Evolutionary conservation across 2,113 vertebrate species (phyloP), one percentile per base, ranked within the genome.

Genomic region (Hydropotes inermis): DNA sequence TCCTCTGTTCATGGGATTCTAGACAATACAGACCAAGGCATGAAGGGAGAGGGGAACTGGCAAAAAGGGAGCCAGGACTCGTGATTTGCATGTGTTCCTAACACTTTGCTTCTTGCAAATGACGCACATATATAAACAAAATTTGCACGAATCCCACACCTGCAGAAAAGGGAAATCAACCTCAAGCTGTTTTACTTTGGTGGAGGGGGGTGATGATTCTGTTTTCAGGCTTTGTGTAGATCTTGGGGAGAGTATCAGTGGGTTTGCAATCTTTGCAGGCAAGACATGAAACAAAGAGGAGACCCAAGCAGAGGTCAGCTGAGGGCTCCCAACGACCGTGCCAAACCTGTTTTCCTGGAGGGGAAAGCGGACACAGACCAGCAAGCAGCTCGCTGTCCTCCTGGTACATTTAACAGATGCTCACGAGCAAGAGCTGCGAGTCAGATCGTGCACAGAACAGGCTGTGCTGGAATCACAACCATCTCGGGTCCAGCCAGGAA

Each of bases 91-190:
- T 33, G 57, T 67, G 52, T 57, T 94, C 89, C 81, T 76, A n/a
- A 74, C 57, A 85, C n/a, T 81, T 12, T 54, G 64, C 39, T 76
- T 94, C 58, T 94, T 95, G 57, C 81, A 94, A 88, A 94, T 92
- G 88, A 92, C 23, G 92, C n/a, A 25, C 27, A 55, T n/a, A 33
- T 4, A 33, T 70, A 81, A 28, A 87, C 12, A 10, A 81, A 81
- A 87, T 95, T 39, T 94, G 74, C 64, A 89, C 19, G 19, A 67
- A 64, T 36, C 43, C 55, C 55, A 64, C 52, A 87, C 79, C 87
- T 45, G 12, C 9, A 23, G 36, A 30, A 85, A 97, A 85, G 28
- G 0, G 16, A 36, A 89, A 57, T 16, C 57, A 55, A 45, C 27
- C 33, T 82, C 25, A 70, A 27, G 33, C 55, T 81, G 19, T 76